These are phyloP conservation scores for Troides oblongomaculatus DNA, from an alignment of 2,888 invertebrate species.

Conservation along the genomic window DNA sequence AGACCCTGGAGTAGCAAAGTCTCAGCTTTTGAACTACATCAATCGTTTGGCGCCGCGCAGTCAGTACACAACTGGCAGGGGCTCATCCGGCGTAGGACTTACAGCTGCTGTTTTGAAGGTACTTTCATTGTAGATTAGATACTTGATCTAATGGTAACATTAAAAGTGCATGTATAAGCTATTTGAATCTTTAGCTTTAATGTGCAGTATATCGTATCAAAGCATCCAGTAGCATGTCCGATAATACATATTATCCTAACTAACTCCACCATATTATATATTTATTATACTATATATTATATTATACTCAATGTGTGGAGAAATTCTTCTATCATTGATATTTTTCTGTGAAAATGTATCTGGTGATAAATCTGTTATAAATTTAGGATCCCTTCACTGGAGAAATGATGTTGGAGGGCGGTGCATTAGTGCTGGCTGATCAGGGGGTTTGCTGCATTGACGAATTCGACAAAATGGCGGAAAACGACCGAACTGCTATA, in stretches of 20 bases:
- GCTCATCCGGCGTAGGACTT: constrained; percentile 98
- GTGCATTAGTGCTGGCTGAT: constrained; percentile 97
- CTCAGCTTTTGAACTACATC: constrained; percentile 96
- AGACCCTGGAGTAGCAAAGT: constrained; percentile 99
- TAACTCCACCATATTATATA: too few relatives aligned
- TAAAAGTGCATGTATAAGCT: too few relatives aligned
- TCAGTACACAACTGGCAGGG: constrained; percentile 97
- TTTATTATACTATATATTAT: too few relatives aligned
- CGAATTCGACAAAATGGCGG: constrained; percentile 99
- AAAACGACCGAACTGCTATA: constrained; percentile 95
- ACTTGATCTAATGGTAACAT: too few relatives aligned
- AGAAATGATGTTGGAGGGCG: constrained; percentile 98
- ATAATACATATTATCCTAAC: too few relatives aligned
- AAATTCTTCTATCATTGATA: too few relatives aligned
- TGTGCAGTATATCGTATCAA: too few relatives aligned
- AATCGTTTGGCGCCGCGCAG: constrained; percentile 94
- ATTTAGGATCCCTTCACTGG: constrained; percentile 93
- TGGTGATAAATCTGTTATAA: neutral
- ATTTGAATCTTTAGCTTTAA: too few relatives aligned
- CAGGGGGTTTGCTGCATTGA: constrained; percentile 99
- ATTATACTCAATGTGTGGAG: too few relatives aligned
- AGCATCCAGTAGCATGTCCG: too few relatives aligned
- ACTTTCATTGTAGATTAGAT: neutral
- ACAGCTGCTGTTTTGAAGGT: constrained; percentile 98
- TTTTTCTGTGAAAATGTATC: too few relatives aligned